Percentiles rank a stretch among this genome's conserved stretches.
phyloP scores from a whole-genome alignment of 2,888 invertebrate species.

The Orthosia gothica region DNA sequence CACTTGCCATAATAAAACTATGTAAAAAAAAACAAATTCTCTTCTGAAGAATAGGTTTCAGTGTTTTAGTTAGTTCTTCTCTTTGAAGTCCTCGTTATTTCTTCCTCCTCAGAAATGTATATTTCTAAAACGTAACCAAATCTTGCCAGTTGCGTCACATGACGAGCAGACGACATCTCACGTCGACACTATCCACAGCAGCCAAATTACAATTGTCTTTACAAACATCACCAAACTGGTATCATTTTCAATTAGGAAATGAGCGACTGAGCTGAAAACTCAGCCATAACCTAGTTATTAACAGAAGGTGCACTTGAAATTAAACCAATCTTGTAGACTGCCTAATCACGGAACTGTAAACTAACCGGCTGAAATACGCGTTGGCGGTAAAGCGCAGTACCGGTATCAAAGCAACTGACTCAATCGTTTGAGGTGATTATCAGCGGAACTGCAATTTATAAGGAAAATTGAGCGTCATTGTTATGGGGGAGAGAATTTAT shows the following conservation, averaged over 20 bases:
- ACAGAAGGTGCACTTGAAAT: constrained; percentile 7
- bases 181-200: background rate
- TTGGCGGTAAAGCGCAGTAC: background rate
- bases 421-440: background rate
- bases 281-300: background rate
- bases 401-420: background rate
- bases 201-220: constrained; percentile 15
- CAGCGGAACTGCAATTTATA: background rate
- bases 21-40: too few relatives aligned
- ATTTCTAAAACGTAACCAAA: background rate
- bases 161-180: background rate
- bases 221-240: constrained; percentile 30
- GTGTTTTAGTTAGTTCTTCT: background rate
- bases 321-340: background rate
- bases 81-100: background rate
- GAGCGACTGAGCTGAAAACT: constrained; percentile 5
- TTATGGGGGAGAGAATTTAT: too few relatives aligned
- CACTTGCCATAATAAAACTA: background rate
- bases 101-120: background rate
- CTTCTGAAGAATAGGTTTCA: background rate
- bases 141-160: background rate
- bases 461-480: too few relatives aligned
- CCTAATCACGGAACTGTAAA: background rate
- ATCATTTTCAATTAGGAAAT: constrained; percentile 34
- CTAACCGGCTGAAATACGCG: too few relatives aligned